Evolutionary conservation across 2,113 vertebrate genomes (phyloP).

Genomic region (Gasterosteus nipponicus): DNA sequence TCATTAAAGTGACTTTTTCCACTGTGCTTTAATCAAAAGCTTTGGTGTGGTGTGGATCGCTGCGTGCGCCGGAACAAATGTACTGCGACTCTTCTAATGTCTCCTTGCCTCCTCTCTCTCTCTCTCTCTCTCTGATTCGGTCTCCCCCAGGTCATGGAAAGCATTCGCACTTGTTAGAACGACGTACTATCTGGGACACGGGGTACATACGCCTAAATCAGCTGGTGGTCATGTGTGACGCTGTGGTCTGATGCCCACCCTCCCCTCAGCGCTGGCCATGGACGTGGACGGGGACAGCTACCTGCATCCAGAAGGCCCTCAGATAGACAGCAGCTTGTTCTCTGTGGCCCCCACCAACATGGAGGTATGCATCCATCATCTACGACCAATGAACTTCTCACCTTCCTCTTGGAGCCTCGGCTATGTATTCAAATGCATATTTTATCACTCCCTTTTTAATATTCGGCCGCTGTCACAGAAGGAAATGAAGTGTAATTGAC

Average conservation of each 20-base stretch:
- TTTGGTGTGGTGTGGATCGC: conserved; percentile 2
- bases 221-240: conserved; percentile 73
- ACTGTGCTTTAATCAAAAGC: neutral
- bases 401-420: neutral
- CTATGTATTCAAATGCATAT: neutral
- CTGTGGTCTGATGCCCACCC: conserved; percentile 81
- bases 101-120: neutral
- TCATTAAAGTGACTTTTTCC: neutral
- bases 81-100: conserved; percentile 10
- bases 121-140: conserved; percentile 1
- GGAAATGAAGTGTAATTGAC: neutral
- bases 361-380: conserved; percentile 64
- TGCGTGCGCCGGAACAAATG: neutral
- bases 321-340: conserved; percentile 78
- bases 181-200: conserved; percentile 51
- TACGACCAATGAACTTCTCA: neutral
- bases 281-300: conserved; percentile 86
- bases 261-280: conserved; percentile 82
- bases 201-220: conserved; percentile 56
- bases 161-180: conserved; percentile 51
- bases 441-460: too few species aligned
- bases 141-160: conserved; percentile 77
- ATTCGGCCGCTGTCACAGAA: neutral
- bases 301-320: conserved; percentile 82
- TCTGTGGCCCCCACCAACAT: conserved; percentile 70